Conservation (phyloP, 2,113 vertebrate genomes). For the Nansenia antarctica region DNA sequence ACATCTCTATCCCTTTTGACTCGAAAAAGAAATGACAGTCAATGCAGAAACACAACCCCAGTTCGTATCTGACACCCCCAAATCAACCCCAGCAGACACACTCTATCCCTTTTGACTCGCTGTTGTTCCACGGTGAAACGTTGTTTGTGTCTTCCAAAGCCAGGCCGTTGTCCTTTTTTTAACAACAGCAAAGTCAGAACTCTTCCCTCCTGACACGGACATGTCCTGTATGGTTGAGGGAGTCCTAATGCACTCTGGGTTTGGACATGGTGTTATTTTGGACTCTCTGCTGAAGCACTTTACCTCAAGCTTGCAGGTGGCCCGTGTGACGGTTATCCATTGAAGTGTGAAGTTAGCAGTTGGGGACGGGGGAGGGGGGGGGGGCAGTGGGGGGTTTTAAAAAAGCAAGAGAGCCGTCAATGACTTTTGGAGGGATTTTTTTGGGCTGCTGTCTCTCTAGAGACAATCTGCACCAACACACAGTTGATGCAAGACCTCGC, state of each 20-base stretch:
- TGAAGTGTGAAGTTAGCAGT: slow-evolving; percentile 16
- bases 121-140: no score
- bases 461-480: slow-evolving; percentile 53
- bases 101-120: no score
- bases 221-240: neutral
- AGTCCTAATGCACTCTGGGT: neutral
- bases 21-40: no score
- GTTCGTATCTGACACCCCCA: no score
- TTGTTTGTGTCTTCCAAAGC: no score
- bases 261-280: slow-evolving; percentile 8
- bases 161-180: no score
- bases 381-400: no score
- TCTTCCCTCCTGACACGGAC: neutral
- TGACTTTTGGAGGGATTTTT: slow-evolving; percentile 3
- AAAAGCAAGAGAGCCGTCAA: slow-evolving; percentile 27
- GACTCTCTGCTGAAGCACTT: slow-evolving; percentile 32
- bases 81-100: no score
- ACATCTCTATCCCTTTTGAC: no score
- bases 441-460: slow-evolving; percentile 31
- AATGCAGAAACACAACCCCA: no score
- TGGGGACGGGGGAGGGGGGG: slow-evolving; percentile 23
- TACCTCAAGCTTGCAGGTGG: slow-evolving; percentile 18
- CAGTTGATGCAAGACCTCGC: slow-evolving; percentile 60
- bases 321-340: slow-evolving; percentile 26
- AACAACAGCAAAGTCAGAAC: no score